A percentile compares a stretch with the other conserved stretches of the same genome.
phyloP scores from a whole-genome alignment of 2,888 invertebrate species.

The Noctua janthe region DNA sequence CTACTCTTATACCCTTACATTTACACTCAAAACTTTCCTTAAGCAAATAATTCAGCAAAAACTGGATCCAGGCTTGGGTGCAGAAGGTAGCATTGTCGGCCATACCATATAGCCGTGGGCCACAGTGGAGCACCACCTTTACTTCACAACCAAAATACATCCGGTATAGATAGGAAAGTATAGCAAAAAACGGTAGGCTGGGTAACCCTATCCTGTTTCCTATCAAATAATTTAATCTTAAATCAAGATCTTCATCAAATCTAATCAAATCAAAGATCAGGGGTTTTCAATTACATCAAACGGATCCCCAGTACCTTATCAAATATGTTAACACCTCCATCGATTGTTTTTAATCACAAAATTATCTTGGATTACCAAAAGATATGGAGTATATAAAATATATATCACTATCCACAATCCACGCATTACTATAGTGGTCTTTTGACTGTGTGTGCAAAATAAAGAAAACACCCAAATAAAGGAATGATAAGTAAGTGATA shows the following conservation, averaged over 20 bases:
- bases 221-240: background rate
- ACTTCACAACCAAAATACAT: background rate
- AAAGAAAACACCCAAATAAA: background rate
- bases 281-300: background rate
- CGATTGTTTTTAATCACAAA: constrained; percentile 15
- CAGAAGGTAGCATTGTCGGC: too few relatives aligned
- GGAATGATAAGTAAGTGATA: constrained; percentile 52
- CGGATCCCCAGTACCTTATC: constrained; percentile 25
- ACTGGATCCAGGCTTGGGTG: too few relatives aligned
- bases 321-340: constrained; percentile 29
- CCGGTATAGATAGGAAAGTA: background rate
- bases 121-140: background rate
- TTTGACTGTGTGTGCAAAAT: constrained; percentile 44
- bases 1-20: too few relatives aligned
- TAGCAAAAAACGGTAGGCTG: background rate
- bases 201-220: background rate
- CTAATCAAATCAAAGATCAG: constrained; percentile 4
- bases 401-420: constrained; percentile 5
- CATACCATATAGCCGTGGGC: too few relatives aligned
- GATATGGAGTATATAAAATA: constrained; percentile 50
- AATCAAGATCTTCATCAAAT: constrained; percentile 12
- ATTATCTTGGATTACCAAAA: constrained; percentile 33
- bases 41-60: too few relatives aligned
- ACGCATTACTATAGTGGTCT: constrained; percentile 40
- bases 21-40: too few relatives aligned